Evolutionary conservation across 2,888 invertebrate genomes (phyloP), one percentile per base, ranked within the genome.

Genomic region (Crematogaster levior): DNA sequence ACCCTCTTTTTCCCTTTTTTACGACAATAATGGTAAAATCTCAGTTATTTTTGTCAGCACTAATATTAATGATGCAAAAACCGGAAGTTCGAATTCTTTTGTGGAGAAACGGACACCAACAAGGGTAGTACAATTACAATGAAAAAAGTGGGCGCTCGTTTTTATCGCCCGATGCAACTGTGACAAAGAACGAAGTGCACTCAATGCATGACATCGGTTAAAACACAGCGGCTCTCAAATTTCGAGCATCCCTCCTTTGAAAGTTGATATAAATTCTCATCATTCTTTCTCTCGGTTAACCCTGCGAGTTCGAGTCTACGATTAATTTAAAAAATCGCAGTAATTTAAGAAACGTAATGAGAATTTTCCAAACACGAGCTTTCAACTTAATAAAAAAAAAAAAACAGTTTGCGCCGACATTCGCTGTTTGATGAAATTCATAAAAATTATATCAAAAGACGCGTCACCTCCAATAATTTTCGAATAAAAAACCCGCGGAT

Each of bases 181-280:
- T 9, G 56, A 68, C 77, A 68, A 77, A 66, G 56, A 68, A 68
- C 77, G 15, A 24, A 68, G 77, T 68, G 53, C 68, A 56, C 56
- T 77, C 7, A 68, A 30, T 40, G 21, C n/a, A n/a, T n/a, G 63
- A 61, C 53, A 77, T 56, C 56, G 43, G 40, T 56, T 43, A 43
- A 68, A 68, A 34, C 43, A 68, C 43, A 68, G 77, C 34, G 77
- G 68, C 43, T 77, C 77, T 77, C 77, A 77, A 56, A 77, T 77
- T 43, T 56, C 37, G 7, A 24, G 12, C 30, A 3, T 60, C 1
- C 5, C 24, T 1, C 15, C 40, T 27, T 51, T 24, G 34, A 48
- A 37, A 61, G 18, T 24, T 12, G 48, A 75, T 66, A 18, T 7
- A 7, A 34, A 48, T 46, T 34, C 61, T 48, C 58, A n/a, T 30